Base-by-base conservation (phyloP, 2,797 vertebrate genomes). In the Microctenopoma steveboyesi region DNA sequence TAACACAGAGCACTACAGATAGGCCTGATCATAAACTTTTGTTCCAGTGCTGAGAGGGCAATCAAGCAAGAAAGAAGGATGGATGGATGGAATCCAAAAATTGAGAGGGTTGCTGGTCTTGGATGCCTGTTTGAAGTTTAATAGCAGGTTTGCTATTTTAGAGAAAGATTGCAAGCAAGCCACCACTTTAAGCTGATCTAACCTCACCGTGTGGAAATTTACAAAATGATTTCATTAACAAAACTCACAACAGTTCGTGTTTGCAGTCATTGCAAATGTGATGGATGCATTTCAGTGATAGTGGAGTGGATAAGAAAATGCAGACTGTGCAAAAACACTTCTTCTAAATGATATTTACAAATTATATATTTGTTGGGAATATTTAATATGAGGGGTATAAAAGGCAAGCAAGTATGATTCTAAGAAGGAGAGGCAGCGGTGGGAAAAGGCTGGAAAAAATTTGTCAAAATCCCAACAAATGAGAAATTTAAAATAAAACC, bases 1-100 rank as follows among this genome's bases (percentile, higher is more conserved):
- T 72, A 54, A 69, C 70, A 75, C 42, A 15, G 45, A 54, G 39
- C 27, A 28, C n/a, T 33, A 68, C 59, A 64, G 62, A 63, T 28
- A 80, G 56, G 49, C 52, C 61, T 33, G 33, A 60, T n/a, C 64
- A 68, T 64, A 56, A 49, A 67, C 40, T 40, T 12, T 67, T 35
- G 28, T 75, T n/a, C 52, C 60, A 14, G 72, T 64, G 59, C 54
- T 47, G 61, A 0, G 1, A 57, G 27, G 70, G 57, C 42, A 69
- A 28, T 42, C 47, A 42, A 55, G 46, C 47, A 22, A 55, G 64
- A 28, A 47, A 45, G 22, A 16, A 52, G 12, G 55, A 42, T 39
- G 42, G 28, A 2, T 25, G 33, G 48, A 9, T 7, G 37, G 63
- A 8, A 15, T 10, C 22, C 22, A 22, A 22, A 22, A 40, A 51